A percentile compares a stretch with the other conserved stretches of the same genome.
These are phyloP conservation scores for Malacoraja senta DNA, from an alignment of 2,797 vertebrate species.

Conservation along the genomic window DNA sequence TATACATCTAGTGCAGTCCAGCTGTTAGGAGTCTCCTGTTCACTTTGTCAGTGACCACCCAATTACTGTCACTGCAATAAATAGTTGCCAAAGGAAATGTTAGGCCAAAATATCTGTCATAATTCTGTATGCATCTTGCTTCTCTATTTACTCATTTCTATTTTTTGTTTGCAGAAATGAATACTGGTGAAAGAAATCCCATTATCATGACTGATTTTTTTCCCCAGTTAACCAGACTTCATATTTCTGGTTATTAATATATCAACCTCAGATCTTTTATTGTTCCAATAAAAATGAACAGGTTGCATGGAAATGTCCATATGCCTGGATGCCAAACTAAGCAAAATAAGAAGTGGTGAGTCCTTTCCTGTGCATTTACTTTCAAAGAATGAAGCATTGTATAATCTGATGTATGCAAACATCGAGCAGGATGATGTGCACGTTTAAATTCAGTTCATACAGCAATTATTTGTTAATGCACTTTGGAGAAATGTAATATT, in stretches of 20 bases:
- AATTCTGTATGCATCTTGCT: neutral
- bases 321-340: neutral
- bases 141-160: neutral
- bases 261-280: neutral
- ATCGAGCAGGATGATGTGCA: neutral
- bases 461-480: neutral
- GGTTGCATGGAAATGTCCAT: neutral
- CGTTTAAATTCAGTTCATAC: slow-evolving; percentile 7
- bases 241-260: neutral
- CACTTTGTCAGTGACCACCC: neutral
- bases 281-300: neutral
- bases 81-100: neutral
- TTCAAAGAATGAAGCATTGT: too few species aligned
- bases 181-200: neutral
- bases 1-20: neutral
- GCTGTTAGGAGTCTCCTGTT: neutral
- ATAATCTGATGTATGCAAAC: neutral
- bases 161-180: neutral
- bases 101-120: neutral
- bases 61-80: neutral
- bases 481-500: slow-evolving; percentile 21
- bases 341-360: neutral
- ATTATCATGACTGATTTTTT: neutral
- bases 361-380: neutral
- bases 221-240: neutral